Evolutionary conservation across 2,113 vertebrate genomes (phyloP).

Genomic region (Rhodinocichla rosea): DNA sequence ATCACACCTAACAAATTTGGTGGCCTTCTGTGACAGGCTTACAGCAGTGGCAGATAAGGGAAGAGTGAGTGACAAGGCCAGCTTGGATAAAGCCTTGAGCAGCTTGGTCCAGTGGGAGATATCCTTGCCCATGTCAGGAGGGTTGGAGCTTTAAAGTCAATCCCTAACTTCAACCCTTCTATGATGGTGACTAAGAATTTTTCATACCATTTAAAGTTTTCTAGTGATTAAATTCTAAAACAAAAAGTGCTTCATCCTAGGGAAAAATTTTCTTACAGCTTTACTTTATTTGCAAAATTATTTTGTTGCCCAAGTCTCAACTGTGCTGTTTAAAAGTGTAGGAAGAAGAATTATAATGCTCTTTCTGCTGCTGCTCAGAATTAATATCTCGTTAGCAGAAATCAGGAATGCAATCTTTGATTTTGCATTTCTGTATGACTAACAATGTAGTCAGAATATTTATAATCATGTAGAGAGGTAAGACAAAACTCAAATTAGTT

Average conservation of each 20-base stretch:
- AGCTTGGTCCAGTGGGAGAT: neutral
- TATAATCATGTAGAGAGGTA: neutral
- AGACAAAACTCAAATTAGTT: neutral
- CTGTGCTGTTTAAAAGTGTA: neutral
- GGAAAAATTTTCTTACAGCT: neutral
- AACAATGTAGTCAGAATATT: neutral
- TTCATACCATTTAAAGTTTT: neutral
- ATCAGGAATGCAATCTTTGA: neutral
- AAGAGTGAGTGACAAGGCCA: neutral
- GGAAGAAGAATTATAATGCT: neutral
- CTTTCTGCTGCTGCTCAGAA: neutral
- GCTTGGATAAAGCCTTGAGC: neutral
- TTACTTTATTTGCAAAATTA: neutral
- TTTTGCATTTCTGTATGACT: neutral
- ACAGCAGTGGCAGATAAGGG: neutral
- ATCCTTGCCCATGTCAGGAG: neutral
- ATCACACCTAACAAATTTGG: neutral
- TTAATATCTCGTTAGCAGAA: neutral
- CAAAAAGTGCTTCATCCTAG: neutral
- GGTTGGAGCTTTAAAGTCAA: neutral
- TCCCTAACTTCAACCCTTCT: neutral
- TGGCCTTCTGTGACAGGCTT: neutral
- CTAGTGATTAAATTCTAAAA: neutral
- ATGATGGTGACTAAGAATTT: neutral
- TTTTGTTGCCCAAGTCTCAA: neutral